Percentiles rank a stretch among this genome's conserved stretches.
phyloP scores from a whole-genome alignment of 2,113 vertebrate species.

The Vombatus ursinus region DNA sequence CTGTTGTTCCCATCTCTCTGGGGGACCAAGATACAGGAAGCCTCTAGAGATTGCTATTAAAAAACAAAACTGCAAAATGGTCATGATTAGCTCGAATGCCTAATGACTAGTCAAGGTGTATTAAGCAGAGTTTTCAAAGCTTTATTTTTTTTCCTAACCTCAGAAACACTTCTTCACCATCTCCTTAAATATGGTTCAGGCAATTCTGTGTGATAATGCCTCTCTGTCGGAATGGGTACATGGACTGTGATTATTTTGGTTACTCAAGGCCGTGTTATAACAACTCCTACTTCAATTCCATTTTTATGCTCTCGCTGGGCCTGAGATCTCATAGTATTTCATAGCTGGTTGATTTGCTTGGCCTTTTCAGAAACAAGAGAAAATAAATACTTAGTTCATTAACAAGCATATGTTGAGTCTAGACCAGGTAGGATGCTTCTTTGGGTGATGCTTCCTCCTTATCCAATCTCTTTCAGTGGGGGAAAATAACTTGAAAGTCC shows the following conservation, averaged over 20 bases:
- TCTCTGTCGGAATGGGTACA: background rate
- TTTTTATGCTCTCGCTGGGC: background rate
- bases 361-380: background rate
- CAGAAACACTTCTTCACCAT: background rate
- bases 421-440: accelerated
- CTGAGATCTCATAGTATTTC: background rate
- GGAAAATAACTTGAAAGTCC: background rate
- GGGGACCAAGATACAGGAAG: background rate
- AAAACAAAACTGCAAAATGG: constrained; percentile 43
- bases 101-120: background rate
- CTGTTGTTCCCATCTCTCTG: background rate
- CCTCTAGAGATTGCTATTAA: constrained; percentile 32
- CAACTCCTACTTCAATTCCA: background rate
- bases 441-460: accelerated
- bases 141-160: background rate
- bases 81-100: constrained; percentile 36
- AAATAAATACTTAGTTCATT: background rate
- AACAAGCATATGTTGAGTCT: background rate
- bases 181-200: constrained; percentile 21
- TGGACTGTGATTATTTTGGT: background rate
- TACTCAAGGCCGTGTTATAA: background rate
- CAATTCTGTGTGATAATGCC: background rate
- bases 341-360: background rate
- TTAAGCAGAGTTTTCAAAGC: background rate
- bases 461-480: background rate